Conservation (phyloP, 2,113 vertebrate genomes). For the Herpailurus yagouaroundi region DNA sequence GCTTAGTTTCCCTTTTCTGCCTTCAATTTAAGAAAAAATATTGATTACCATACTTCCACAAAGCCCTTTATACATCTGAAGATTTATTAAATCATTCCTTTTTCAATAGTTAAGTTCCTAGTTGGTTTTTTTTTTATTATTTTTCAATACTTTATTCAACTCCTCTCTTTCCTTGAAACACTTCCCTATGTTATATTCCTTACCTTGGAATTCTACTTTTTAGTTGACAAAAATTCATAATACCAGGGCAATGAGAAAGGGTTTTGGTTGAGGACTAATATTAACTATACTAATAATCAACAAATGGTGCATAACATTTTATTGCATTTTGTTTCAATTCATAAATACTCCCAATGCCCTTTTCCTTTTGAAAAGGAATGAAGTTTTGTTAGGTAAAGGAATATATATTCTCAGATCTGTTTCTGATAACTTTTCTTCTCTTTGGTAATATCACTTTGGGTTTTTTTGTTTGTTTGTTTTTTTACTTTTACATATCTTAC, state of each 20-base stretch:
- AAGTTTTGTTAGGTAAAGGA: neutral
- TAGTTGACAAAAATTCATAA: neutral
- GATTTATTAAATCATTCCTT: slow-evolving; percentile 43
- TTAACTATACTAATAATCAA: neutral
- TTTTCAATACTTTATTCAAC: neutral
- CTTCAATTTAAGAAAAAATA: slow-evolving; percentile 55
- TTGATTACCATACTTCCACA: slow-evolving; percentile 41
- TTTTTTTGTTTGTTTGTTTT: neutral
- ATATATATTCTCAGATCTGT: neutral
- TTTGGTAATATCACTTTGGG: neutral
- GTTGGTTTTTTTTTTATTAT: neutral
- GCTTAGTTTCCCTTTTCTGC: slow-evolving; percentile 10
- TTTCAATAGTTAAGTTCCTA: neutral
- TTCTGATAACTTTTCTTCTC: neutral
- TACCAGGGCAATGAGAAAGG: neutral
- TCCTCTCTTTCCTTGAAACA: neutral
- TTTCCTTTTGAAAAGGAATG: neutral
- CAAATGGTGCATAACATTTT: neutral
- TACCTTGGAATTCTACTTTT: neutral
- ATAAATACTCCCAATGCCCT: neutral
- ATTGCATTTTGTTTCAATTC: neutral
- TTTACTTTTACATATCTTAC: neutral
- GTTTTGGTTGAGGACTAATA: neutral
- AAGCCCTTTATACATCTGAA: slow-evolving; percentile 43
- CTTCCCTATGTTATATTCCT: neutral